Evolutionary conservation across 2,113 vertebrate genomes (phyloP).

Genomic region (Calidris pygmaea): DNA sequence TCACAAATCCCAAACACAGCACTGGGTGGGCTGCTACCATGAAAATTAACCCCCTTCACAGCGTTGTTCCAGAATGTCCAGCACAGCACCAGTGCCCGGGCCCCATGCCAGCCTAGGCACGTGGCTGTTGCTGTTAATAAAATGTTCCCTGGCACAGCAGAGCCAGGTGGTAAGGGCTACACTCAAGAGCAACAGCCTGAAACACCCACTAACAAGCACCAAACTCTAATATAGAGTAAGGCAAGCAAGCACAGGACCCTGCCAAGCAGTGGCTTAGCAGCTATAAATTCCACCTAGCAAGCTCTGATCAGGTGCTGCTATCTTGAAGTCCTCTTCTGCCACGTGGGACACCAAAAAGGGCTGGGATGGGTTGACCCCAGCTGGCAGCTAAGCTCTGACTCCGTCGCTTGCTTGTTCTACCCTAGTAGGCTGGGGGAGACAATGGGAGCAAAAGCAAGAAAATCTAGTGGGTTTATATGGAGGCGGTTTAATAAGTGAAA

Average conservation of each 20-base stretch:
- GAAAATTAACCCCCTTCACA: background rate
- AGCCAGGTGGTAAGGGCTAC: background rate
- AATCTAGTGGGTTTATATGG: background rate
- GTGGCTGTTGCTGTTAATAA: background rate
- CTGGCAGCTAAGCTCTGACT: background rate
- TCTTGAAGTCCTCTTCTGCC: background rate
- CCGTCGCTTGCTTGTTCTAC: background rate
- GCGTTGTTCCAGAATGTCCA: background rate
- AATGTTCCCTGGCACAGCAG: background rate
- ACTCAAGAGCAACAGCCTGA: background rate
- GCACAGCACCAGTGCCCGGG: background rate
- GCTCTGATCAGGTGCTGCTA: background rate
- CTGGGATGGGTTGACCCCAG: background rate
- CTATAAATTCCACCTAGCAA: background rate
- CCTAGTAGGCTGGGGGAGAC: background rate
- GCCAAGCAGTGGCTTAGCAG: background rate
- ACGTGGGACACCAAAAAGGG: fast-evolving
- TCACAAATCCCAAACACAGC: background rate
- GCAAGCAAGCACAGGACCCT: background rate
- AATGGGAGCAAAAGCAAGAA: background rate
- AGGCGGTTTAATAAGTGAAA: background rate
- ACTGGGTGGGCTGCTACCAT: fast-evolving
- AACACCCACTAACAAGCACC: background rate
- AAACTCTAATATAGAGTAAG: background rate
- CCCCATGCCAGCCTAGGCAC: background rate